Conservation (phyloP, 2,113 vertebrate species). For the Bettongia penicillata region DNA sequence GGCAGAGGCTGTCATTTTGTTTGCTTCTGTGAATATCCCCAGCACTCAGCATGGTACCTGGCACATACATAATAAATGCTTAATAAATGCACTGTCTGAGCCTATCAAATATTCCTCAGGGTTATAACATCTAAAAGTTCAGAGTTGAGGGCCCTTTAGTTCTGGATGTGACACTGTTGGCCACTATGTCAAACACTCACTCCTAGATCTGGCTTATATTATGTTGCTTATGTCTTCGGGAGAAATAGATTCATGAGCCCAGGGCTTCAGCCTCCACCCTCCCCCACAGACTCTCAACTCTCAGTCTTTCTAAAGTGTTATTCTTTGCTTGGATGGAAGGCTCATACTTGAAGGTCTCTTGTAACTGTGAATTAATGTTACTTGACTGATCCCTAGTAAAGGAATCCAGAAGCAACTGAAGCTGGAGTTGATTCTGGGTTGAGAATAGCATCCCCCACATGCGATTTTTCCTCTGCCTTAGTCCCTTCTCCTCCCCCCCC, state of each 20-base stretch:
- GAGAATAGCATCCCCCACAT: constrained; percentile 70
- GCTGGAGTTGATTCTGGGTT: constrained; percentile 66
- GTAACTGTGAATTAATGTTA: neutral
- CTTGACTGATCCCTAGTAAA: neutral
- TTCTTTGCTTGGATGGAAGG: neutral
- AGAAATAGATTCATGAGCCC: neutral
- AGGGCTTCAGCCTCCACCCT: neutral
- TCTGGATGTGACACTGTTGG: neutral
- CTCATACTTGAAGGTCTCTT: neutral
- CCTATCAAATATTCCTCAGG: neutral
- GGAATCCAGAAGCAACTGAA: constrained; percentile 68
- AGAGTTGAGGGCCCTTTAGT: neutral
- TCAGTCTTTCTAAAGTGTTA: neutral
- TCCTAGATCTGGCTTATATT: neutral
- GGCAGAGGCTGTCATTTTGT: neutral
- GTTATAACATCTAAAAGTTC: neutral
- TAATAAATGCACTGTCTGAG: neutral
- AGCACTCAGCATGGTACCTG: neutral
- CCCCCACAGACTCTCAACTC: neutral
- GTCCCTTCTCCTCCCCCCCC: neutral
- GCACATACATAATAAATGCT: neutral
- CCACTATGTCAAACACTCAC: neutral
- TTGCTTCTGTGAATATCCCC: neutral
- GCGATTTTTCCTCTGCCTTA: constrained; percentile 51
- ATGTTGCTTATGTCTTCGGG: neutral